These are phyloP conservation scores for Ladona fulva DNA, from an alignment of 1,140 invertebrate species.

Conservation along the genomic window DNA sequence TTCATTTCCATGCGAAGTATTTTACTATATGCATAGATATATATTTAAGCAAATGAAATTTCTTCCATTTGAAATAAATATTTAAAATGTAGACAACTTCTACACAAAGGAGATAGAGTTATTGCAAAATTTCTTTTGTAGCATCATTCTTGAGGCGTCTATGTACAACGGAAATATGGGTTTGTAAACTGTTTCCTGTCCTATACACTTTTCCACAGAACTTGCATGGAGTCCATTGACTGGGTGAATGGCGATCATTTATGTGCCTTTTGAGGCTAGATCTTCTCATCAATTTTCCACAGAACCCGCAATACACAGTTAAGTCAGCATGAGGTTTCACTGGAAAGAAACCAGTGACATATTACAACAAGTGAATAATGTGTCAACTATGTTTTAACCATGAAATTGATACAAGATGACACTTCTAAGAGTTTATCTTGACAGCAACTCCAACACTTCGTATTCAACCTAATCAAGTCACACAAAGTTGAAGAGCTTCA, in stretches of 20 bases:
- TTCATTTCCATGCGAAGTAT: background rate
- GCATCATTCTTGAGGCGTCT: slow-evolving; percentile 11
- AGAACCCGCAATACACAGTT: slow-evolving; percentile 22
- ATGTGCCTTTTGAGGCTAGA: slow-evolving; percentile 29
- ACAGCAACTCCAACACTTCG: too few species aligned
- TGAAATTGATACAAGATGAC: too few species aligned
- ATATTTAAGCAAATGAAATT: background rate
- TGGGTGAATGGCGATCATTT: slow-evolving; percentile 27
- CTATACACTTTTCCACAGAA: slow-evolving; percentile 30
- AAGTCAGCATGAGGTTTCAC: slow-evolving; percentile 3
- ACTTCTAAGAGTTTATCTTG: too few species aligned
- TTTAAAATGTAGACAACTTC: background rate
- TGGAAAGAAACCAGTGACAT: background rate
- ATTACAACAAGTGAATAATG: background rate
- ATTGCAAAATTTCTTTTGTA: background rate
- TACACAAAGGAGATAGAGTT: background rate
- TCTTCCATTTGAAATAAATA: background rate
- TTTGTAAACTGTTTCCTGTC: slow-evolving; percentile 28
- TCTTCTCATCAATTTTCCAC: slow-evolving; percentile 29
- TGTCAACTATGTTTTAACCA: too few species aligned
- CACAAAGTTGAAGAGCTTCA: too few species aligned
- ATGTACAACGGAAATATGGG: slow-evolving; percentile 29
- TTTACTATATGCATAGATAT: background rate
- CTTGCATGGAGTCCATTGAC: slow-evolving; percentile 26
- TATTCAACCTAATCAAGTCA: too few species aligned